Percentiles rank a stretch among this genome's conserved stretches.
These are phyloP conservation scores for Harpagus bidentatus DNA, from an alignment of 2,113 vertebrate genomes.

Conservation along the genomic window DNA sequence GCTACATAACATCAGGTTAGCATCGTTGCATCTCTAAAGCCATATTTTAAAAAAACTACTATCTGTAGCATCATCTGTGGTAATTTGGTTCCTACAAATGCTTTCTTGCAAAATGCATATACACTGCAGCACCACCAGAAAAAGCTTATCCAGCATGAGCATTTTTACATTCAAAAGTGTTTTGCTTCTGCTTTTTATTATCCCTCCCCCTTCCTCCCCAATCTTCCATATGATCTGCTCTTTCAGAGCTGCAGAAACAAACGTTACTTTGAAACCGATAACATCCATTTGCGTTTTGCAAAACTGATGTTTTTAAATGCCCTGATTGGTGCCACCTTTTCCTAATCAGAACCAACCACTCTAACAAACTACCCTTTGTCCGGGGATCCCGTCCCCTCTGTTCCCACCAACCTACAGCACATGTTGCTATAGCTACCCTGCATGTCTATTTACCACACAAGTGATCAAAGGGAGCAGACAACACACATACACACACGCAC, in stretches of 20 bases:
- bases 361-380: constrained; percentile 83
- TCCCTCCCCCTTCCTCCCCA: not conserved
- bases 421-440: constrained; percentile 83
- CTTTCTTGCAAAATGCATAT: not conserved
- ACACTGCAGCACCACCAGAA: not conserved
- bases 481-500: constrained; percentile 48
- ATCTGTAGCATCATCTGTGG: not conserved
- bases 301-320: constrained; percentile 51
- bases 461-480: constrained; percentile 82
- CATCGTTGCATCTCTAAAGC: not conserved
- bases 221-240: not conserved
- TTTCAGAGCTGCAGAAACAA: constrained; percentile 10
- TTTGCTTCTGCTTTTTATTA: constrained; percentile 21
- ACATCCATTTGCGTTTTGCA: constrained; percentile 26
- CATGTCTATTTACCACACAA: constrained; percentile 82
- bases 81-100: not conserved
- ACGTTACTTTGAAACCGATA: constrained; percentile 30
- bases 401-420: constrained; percentile 72
- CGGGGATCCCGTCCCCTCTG: constrained; percentile 50
- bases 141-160: not conserved
- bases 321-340: constrained; percentile 65
- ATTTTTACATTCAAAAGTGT: not conserved
- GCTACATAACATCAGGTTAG: not conserved
- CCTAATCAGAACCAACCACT: constrained; percentile 74
- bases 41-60: not conserved